Percentiles rank a stretch among this genome's conserved stretches.
Conservation (phyloP, 2,797 vertebrate genomes). For the Percopsis omiscomaycus region DNA sequence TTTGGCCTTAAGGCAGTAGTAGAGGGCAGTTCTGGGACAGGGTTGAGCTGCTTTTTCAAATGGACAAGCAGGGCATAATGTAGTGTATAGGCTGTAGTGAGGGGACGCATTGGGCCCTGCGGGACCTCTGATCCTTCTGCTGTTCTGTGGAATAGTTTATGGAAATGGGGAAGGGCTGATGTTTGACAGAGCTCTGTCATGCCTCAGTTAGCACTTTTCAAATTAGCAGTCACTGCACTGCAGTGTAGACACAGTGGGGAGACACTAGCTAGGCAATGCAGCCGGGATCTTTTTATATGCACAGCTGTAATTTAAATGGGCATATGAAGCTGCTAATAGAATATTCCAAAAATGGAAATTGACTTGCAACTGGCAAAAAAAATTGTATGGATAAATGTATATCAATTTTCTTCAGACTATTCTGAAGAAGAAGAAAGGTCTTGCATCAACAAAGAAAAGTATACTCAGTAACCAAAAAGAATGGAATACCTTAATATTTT, state of each 20-base stretch:
- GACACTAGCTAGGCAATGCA: background rate
- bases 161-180: slow-evolving; percentile 33
- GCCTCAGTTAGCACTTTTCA: slow-evolving; percentile 42
- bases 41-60: no score
- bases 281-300: background rate
- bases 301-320: background rate
- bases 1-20: slow-evolving; percentile 12
- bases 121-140: slow-evolving; percentile 50
- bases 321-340: background rate
- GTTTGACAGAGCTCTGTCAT: slow-evolving; percentile 49
- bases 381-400: no score
- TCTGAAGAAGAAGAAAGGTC: no score
- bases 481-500: background rate
- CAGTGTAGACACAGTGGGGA: slow-evolving; percentile 18
- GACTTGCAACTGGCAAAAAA: no score
- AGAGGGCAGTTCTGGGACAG: slow-evolving; percentile 1
- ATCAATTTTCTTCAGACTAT: no score
- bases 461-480: background rate
- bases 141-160: slow-evolving; percentile 39
- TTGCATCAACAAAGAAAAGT: background rate
- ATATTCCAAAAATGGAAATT: no score
- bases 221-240: slow-evolving; percentile 37
- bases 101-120: slow-evolving; percentile 19
- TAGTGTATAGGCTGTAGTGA: slow-evolving; percentile 16
- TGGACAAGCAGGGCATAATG: no score